phyloP scores from a whole-genome alignment of 2,113 vertebrate species.

The Willisornis vidua region DNA sequence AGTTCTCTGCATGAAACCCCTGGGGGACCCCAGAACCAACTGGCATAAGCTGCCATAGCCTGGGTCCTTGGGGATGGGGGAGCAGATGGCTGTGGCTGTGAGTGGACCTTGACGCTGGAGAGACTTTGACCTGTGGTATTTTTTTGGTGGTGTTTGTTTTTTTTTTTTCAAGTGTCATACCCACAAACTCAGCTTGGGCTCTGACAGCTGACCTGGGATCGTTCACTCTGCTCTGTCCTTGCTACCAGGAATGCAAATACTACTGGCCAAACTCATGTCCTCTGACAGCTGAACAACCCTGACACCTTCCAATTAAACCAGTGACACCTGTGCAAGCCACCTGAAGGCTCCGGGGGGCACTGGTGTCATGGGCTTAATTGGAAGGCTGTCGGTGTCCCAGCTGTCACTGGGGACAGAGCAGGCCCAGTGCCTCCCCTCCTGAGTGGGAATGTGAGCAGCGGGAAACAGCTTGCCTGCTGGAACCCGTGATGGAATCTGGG shows the following conservation, averaged over 20 bases:
- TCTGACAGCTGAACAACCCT: background rate
- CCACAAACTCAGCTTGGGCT: background rate
- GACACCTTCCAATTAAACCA: slow-evolving; percentile 11
- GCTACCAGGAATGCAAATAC: background rate
- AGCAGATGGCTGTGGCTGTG: slow-evolving; percentile 32
- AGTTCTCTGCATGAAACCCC: background rate
- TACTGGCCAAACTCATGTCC: background rate
- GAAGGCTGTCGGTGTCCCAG: background rate
- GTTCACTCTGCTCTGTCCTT: background rate
- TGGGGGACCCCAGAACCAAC: background rate
- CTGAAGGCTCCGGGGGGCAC: background rate
- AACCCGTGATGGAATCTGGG: background rate
- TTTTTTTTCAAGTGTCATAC: background rate
- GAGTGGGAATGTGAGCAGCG: accelerated
- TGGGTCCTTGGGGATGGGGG: background rate
- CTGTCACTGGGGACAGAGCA: background rate
- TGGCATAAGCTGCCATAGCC: background rate
- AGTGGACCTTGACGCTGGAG: background rate
- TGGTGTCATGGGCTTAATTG: background rate
- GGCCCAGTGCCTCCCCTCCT: accelerated
- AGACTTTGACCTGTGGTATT: background rate
- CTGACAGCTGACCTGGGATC: background rate
- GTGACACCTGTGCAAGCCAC: slow-evolving; percentile 10
- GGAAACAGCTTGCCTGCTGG: background rate
- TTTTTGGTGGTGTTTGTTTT: background rate